A percentile compares a stretch with the other conserved stretches of the same genome.
Conservation (phyloP, 1,140 invertebrate genomes). For the Thrips palmi region DNA sequence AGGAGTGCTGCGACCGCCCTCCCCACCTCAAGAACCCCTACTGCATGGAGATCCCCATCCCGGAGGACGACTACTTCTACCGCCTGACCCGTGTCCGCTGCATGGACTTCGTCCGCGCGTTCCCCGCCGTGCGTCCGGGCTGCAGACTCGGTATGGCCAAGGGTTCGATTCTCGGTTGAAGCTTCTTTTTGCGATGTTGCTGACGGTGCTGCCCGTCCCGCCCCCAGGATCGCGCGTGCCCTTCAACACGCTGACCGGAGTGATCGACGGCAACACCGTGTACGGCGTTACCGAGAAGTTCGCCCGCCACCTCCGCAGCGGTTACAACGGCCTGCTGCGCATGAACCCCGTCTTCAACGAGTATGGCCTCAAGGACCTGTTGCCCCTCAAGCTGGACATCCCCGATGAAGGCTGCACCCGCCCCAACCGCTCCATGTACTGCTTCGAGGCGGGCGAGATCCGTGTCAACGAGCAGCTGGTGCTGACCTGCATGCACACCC, state of each 20-base stretch:
- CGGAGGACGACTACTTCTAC: constrained; percentile 84
- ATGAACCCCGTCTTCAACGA: constrained; percentile 80
- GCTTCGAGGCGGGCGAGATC: constrained; percentile 85
- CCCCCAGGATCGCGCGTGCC: constrained; percentile 46
- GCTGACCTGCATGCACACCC: constrained; percentile 74
- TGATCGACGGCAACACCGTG: constrained; percentile 66
- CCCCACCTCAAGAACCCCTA: constrained; percentile 68
- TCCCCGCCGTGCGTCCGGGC: constrained; percentile 61
- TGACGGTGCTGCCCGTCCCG: neutral
- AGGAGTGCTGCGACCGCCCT: constrained; percentile 67
- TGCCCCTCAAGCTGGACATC: constrained; percentile 75
- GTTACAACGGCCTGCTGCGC: constrained; percentile 55
- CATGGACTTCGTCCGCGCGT: constrained; percentile 73
- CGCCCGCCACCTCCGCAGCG: constrained; percentile 54
- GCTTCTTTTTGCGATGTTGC: constrained; percentile 1
- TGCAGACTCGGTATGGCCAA: constrained; percentile 48
- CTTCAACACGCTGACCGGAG: constrained; percentile 66
- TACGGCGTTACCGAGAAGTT: constrained; percentile 66
- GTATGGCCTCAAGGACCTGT: constrained; percentile 70
- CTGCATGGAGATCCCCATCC: constrained; percentile 78
- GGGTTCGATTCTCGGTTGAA: neutral
- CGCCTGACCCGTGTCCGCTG: constrained; percentile 63
- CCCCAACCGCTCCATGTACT: constrained; percentile 71
- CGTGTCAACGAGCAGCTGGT: constrained; percentile 86
- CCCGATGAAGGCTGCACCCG: constrained; percentile 86